phyloP scores from a whole-genome alignment of 2,113 vertebrate species.

The Falco punctatus region DNA sequence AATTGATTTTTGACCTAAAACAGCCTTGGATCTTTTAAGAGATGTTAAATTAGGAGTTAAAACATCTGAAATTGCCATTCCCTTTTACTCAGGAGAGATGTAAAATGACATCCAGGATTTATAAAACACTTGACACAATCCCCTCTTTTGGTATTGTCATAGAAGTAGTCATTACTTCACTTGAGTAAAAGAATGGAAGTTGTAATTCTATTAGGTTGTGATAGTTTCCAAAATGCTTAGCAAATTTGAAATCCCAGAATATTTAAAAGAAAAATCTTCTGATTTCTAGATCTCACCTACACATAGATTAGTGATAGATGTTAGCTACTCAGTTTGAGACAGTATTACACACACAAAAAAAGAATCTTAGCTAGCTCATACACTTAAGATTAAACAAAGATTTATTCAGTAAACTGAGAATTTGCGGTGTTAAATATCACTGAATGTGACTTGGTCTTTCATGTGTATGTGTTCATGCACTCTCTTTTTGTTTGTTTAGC shows the following conservation, averaged over 20 bases:
- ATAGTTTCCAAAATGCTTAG: neutral
- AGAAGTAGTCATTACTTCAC: neutral
- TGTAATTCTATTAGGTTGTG: neutral
- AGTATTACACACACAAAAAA: neutral
- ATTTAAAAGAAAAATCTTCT: neutral
- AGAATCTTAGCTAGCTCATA: neutral
- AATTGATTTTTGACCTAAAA: neutral
- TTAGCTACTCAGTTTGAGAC: neutral
- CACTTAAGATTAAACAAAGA: neutral
- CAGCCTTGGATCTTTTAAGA: neutral
- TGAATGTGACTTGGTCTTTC: neutral
- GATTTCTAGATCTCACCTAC: neutral
- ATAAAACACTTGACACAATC: neutral
- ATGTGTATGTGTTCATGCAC: neutral
- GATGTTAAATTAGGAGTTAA: neutral
- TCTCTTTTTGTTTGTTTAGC: neutral
- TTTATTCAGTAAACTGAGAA: neutral
- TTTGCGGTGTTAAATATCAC: neutral
- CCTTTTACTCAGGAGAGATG: neutral
- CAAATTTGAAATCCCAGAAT: neutral
- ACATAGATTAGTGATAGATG: neutral
- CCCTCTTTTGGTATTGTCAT: neutral
- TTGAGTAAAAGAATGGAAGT: neutral
- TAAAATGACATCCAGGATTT: neutral
- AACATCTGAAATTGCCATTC: neutral